Evolutionary conservation across 2,113 vertebrate species (phyloP), one percentile per base, ranked within the genome.

Genomic region (Poecilia latipinna): DNA sequence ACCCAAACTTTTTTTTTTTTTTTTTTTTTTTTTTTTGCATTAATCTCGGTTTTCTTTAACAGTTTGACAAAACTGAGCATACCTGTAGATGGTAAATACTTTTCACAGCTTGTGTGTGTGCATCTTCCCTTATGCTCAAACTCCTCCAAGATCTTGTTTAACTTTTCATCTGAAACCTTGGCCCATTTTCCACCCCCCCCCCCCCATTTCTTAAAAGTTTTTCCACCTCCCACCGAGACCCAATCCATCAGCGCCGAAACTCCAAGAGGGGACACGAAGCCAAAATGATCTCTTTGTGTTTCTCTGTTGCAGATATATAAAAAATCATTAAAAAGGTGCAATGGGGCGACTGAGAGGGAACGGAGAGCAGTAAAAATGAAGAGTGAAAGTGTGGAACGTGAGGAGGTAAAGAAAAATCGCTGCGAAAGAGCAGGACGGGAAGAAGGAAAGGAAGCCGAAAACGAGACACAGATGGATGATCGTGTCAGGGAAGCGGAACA

Each of bases 311-410:
- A 32, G 64, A 74, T 74, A 84, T 90, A 88, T 29, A 29, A 29
- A 74, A 87, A 90, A 89, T 90, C 81, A 87, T 90, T 88, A 69
- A 70, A 71, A 80, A 48, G 44, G 67, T 28, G 68, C 70, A 74
- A 33, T 2, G 35, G 60, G 65, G 65, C 12, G 57, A 54, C 33
- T 68, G 67, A 33, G 74, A 35, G 48, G 35, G 62, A 33, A 74
- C 65, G 70, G 63, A 75, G 69, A 77, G 62, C 31, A 68, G 79
- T 90, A 86, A 91, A 90, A 89, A 90, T 83, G 76, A 86, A 71
- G 67, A 81, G 54, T 51, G 77, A 76, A 86, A 67, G 82, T 84
- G 82, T 71, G 51, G 64, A 61, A 74, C 68, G 75, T 65, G 26
- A 68, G 11, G 32, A 32, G 31, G 6, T 26, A 33, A 8, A 42